Percentiles rank a stretch among this genome's conserved stretches.
Evolutionary conservation across 2,797 vertebrate genomes (phyloP).

Genomic region (Sebastes melanostomus): DNA sequence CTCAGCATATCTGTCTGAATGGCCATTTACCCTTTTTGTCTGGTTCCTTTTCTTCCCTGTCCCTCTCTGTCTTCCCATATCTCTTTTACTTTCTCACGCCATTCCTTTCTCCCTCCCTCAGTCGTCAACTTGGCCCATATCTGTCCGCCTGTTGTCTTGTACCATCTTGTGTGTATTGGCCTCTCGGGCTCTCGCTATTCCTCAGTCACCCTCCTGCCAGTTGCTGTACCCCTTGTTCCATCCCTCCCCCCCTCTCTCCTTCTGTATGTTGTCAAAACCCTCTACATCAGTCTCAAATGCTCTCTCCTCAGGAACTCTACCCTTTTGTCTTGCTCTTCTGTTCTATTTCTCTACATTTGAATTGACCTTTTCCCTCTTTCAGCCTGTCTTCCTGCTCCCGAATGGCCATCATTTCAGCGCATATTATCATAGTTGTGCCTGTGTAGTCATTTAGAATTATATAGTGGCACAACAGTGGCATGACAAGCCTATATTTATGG

Average conservation of each 20-base stretch:
- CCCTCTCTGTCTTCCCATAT: conserved; percentile 41
- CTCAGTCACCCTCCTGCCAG: conserved; percentile 58
- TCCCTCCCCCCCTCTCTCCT: conserved; percentile 20
- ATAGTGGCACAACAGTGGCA: neutral
- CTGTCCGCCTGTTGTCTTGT: conserved; percentile 65
- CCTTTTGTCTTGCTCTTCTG: conserved; percentile 18
- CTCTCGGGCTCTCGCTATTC: conserved; percentile 42
- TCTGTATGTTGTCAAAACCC: conserved; percentile 61
- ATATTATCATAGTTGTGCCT: neutral
- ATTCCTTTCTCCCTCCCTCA: conserved; percentile 41
- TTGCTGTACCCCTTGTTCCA: conserved; percentile 33
- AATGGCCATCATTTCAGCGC: neutral
- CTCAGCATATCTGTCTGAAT: conserved; percentile 36
- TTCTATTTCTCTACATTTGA: conserved; percentile 15
- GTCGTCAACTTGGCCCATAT: conserved; percentile 68
- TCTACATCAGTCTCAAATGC: conserved; percentile 31
- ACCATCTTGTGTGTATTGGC: conserved; percentile 64
- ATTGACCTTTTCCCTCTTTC: conserved; percentile 33
- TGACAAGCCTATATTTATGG: neutral
- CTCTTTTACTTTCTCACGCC: conserved; percentile 2
- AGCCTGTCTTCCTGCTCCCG: neutral
- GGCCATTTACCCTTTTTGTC: conserved; percentile 52
- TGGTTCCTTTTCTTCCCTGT: conserved; percentile 28
- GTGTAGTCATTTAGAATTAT: neutral
- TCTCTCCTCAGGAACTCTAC: conserved; percentile 16